Percentiles rank a stretch among this genome's conserved stretches.
phyloP scores from a whole-genome alignment of 2,888 invertebrate species.

The Ephialtes manifestator region DNA sequence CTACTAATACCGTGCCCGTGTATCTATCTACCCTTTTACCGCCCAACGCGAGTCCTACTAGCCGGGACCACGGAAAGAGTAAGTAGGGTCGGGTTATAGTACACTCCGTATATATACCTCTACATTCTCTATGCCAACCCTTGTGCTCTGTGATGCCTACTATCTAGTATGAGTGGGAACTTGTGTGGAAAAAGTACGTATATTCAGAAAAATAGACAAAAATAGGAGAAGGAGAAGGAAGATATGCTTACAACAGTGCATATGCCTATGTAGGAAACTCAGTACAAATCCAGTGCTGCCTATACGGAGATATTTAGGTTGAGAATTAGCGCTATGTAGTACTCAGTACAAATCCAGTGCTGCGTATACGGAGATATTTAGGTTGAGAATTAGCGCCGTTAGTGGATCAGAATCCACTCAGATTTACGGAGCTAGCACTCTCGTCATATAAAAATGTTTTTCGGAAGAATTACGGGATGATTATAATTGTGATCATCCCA shows the following conservation, averaged over 20 bases:
- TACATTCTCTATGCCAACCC: constrained; percentile 33
- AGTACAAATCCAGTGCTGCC: too few relatives aligned
- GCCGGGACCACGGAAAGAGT: constrained; percentile 81
- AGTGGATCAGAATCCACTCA: too few relatives aligned
- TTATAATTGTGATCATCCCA: too few relatives aligned
- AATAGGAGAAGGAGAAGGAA: neutral
- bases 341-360: too few relatives aligned
- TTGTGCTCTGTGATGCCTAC: constrained; percentile 37
- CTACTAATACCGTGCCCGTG: constrained; percentile 85
- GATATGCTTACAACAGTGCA: neutral
- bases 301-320: too few relatives aligned
- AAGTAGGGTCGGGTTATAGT: constrained; percentile 70
- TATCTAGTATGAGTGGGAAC: constrained; percentile 23
- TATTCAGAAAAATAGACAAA: constrained; percentile 11
- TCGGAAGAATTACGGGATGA: too few relatives aligned
- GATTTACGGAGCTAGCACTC: too few relatives aligned
- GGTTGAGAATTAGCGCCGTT: too few relatives aligned
- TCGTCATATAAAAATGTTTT: too few relatives aligned
- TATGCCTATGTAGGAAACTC: too few relatives aligned
- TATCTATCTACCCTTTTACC: constrained; percentile 85
- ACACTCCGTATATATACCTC: constrained; percentile 42
- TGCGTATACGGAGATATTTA: too few relatives aligned
- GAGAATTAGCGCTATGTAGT: too few relatives aligned
- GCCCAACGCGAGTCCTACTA: constrained; percentile 83
- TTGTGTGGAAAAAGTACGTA: constrained; percentile 43